Conservation (phyloP, 2,888 invertebrate species). For the Gortyna flavago region DNA sequence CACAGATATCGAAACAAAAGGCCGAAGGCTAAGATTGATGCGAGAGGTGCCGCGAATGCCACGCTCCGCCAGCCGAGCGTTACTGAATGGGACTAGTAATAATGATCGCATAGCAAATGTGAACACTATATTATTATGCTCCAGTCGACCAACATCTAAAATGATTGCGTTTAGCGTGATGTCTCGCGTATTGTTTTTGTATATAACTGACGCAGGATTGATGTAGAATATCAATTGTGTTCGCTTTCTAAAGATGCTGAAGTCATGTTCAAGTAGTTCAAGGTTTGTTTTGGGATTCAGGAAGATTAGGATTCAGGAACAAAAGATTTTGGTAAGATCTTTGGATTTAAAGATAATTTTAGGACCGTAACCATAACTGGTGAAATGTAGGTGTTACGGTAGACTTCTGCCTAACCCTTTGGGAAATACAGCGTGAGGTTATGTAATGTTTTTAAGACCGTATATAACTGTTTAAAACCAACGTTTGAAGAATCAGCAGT, state of each 20-base stretch:
- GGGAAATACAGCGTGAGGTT: no score
- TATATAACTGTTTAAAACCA: no score
- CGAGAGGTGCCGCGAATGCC: slow-evolving; percentile 74
- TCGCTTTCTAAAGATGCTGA: slow-evolving; percentile 35
- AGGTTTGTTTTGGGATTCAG: not conserved
- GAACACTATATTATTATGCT: slow-evolving; percentile 57
- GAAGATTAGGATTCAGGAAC: not conserved
- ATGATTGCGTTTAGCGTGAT: slow-evolving; percentile 53
- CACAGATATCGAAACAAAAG: slow-evolving; percentile 56
- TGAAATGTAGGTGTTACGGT: not conserved
- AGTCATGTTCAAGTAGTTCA: slow-evolving; percentile 1
- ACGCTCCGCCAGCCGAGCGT: slow-evolving; percentile 84
- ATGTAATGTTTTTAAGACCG: not conserved
- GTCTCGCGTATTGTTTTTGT: slow-evolving; percentile 42
- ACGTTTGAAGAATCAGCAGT: not conserved
- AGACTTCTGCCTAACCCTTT: not conserved
- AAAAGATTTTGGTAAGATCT: not conserved
- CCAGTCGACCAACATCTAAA: slow-evolving; percentile 54
- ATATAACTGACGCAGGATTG: slow-evolving; percentile 26
- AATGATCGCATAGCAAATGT: slow-evolving; percentile 73
- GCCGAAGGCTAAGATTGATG: slow-evolving; percentile 74
- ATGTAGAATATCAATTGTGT: slow-evolving; percentile 31
- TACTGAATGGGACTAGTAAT: slow-evolving; percentile 81
- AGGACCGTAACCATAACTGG: not conserved
- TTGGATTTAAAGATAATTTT: not conserved